Conservation (phyloP, 1,140 invertebrate species). For the Drosophila bipectinata region DNA sequence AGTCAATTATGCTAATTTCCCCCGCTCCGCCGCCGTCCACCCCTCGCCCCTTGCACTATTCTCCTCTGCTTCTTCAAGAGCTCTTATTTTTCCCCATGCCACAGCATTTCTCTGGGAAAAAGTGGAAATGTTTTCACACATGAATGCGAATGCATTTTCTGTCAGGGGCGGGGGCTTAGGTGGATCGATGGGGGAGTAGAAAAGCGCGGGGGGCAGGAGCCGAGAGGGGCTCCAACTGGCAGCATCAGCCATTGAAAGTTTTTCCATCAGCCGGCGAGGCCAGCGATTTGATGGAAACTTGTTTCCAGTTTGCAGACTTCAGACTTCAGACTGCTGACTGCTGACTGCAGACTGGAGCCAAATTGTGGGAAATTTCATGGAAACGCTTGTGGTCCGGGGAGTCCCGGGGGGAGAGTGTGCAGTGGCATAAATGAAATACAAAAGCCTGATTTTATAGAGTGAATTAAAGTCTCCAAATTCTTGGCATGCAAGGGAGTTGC, state of each 20-base stretch:
- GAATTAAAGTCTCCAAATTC: constrained; percentile 48
- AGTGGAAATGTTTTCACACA: constrained; percentile 74
- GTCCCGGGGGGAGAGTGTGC: neutral
- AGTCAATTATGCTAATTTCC: constrained; percentile 69
- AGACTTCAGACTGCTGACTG: constrained; percentile 1
- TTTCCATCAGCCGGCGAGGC: constrained; percentile 34
- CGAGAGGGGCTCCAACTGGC: constrained; percentile 3
- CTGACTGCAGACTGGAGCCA: constrained; percentile 32
- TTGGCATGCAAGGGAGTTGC: constrained; percentile 32
- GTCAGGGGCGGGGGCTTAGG: constrained; percentile 2
- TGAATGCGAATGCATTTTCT: constrained; percentile 71
- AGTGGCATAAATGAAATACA: constrained; percentile 49
- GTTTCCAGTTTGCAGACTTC: constrained; percentile 47
- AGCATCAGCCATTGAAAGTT: constrained; percentile 52
- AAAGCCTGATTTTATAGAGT: constrained; percentile 46
- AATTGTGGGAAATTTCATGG: constrained; percentile 80
- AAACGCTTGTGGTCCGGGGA: constrained; percentile 54
- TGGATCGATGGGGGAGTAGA: constrained; percentile 6
- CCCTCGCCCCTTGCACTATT: neutral
- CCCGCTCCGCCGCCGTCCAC: neutral
- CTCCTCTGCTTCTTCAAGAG: constrained; percentile 10
- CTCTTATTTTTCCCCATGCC: constrained; percentile 15
- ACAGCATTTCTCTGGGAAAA: constrained; percentile 49
- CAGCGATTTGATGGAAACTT: constrained; percentile 59
- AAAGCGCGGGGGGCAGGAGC: neutral